These are phyloP conservation scores for Diadumene lineata DNA, from an alignment of 92 coral and sea anemone genomes.

Conservation along the genomic window DNA sequence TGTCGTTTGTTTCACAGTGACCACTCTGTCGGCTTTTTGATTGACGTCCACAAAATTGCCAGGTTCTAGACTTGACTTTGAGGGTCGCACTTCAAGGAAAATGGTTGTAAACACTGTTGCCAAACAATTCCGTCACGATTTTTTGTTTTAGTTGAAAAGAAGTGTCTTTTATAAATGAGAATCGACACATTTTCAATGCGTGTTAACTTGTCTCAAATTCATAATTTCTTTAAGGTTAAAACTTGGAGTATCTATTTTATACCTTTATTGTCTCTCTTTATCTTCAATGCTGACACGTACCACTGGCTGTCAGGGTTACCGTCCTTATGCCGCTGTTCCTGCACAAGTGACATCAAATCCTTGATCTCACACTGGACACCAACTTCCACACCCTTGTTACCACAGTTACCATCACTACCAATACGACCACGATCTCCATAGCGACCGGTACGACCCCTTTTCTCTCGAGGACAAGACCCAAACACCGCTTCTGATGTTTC, in stretches of 20 bases:
- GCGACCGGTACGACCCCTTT: constrained; percentile 14
- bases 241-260: background rate
- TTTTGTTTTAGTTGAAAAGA: no score
- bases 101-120: no score
- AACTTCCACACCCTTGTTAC: constrained; percentile 17
- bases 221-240: background rate
- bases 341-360: constrained; percentile 32
- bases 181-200: background rate
- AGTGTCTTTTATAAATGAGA: no score
- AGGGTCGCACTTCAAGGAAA: no score
- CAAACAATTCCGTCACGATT: no score
- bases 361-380: constrained; percentile 57
- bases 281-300: constrained; percentile 48
- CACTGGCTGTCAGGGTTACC: constrained; percentile 37
- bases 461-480: constrained; percentile 7
- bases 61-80: no score
- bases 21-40: no score
- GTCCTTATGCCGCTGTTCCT: constrained; percentile 48
- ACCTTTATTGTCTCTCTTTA: constrained; percentile 49
- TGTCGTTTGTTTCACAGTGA: no score
- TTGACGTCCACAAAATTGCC: no score
- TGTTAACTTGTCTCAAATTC: background rate
- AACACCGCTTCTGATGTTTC: constrained; percentile 9
- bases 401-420: constrained; percentile 2
- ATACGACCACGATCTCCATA: constrained; percentile 3